phyloP scores from a whole-genome alignment of 2,888 invertebrate species.

The Zhengitettix transpicula region DNA sequence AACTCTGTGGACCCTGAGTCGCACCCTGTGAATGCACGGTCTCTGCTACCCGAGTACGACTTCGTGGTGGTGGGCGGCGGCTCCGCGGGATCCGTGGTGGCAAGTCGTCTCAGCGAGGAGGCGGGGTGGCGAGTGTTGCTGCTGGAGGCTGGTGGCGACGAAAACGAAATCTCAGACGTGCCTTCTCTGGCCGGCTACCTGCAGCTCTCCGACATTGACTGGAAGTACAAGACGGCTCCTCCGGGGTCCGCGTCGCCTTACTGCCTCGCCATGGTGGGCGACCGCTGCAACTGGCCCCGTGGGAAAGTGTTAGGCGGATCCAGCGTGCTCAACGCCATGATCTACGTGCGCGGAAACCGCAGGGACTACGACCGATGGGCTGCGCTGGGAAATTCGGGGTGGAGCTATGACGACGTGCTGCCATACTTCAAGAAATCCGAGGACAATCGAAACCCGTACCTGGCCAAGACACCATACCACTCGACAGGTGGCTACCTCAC shows the following conservation, averaged over 20 bases:
- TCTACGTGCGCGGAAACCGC: constrained; percentile 75
- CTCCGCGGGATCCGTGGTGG: constrained; percentile 77
- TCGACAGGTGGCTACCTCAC: constrained; percentile 63
- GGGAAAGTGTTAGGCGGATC: constrained; percentile 80
- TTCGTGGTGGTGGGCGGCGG: constrained; percentile 78
- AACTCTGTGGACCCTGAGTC: constrained; percentile 69
- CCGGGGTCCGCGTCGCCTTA: constrained; percentile 60
- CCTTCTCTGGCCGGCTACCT: constrained; percentile 71
- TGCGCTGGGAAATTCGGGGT: constrained; percentile 63
- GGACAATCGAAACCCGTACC: constrained; percentile 71
- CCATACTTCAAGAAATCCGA: constrained; percentile 78
- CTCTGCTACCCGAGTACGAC: constrained; percentile 56
- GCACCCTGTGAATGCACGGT: constrained; percentile 47
- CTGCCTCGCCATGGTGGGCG: constrained; percentile 74
- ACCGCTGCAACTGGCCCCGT: constrained; percentile 80
- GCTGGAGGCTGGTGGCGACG: constrained; percentile 75
- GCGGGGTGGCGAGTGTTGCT: constrained; percentile 68
- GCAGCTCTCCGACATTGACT: constrained; percentile 74
- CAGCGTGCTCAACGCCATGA: constrained; percentile 80
- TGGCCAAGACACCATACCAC: constrained; percentile 58
- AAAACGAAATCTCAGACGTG: constrained; percentile 76
- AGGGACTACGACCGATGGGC: constrained; percentile 82
- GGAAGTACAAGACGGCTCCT: constrained; percentile 75
- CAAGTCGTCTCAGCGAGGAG: constrained; percentile 65
- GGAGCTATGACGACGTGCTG: constrained; percentile 67